Evolutionary conservation across 1,140 invertebrate species (phyloP), one percentile per base, ranked within the genome.

Genomic region (Parapsyche elsis): DNA sequence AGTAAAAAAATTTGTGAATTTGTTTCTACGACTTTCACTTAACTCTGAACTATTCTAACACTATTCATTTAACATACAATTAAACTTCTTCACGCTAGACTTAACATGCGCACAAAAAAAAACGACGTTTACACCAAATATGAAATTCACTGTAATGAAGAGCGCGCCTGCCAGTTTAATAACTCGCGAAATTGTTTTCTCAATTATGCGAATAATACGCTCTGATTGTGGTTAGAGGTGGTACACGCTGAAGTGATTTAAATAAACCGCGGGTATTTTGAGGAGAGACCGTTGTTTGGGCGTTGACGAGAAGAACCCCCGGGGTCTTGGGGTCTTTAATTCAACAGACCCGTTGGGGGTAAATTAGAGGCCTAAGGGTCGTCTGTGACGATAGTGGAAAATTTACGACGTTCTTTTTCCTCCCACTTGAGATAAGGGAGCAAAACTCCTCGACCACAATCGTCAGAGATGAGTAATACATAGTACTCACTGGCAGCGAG

Each of bases 301-400:
- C n/a, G 21, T 9, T 16, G 9, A 61, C n/a, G 16, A 16, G 57
- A 61, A 21, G 21, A 16, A 1, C 21, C 16, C 57, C 57, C 57
- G 1, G 23, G 21, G 64, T 5, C 23, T 67, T 2, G 57, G 14
- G 57, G 57, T 61, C 64, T 67, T 30, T 67, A 67, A 67, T 67
- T 67, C 64, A 67, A 30, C 64, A 30, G 24, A 67, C 5, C 64
- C 23, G 21, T 14, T 23, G 64, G 64, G 21, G 64, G 64, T 67
- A 67, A 67, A 67, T 67, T 67, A 67, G 64, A 67, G 64, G 14
- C 19, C 9, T 14, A 10, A 23, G 23, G 64, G 64, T 67, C 24
- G 64, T 30, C 24, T 30, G 49, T 12, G 64, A 67, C 64, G 64
- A 67, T 67, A 26, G 64, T 26, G 19, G 64, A 67, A 19, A 61